Conservation (phyloP, 2,888 invertebrate species). For the Pseudococcus viburni region DNA sequence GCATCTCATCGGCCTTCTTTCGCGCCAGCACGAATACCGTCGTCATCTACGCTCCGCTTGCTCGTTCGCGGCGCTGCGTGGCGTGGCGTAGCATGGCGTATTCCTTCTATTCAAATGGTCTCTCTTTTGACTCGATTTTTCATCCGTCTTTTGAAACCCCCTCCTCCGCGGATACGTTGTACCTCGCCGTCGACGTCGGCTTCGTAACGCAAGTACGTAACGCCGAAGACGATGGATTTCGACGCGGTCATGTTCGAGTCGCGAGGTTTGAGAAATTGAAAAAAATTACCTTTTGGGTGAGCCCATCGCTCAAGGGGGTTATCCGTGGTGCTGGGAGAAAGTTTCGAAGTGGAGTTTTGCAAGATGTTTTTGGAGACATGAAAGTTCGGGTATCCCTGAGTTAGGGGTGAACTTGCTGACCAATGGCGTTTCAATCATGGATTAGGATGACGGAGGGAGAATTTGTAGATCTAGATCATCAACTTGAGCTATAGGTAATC, state of each 20-base stretch:
- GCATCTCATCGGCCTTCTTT: slow-evolving; percentile 11
- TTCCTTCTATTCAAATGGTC: slow-evolving; percentile 53
- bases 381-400: too few species aligned
- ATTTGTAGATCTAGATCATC: too few species aligned
- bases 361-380: too few species aligned
- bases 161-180: neutral
- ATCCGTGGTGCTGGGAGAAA: neutral
- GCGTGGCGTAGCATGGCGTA: neutral
- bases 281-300: neutral
- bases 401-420: too few species aligned
- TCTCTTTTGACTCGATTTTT: slow-evolving; percentile 56
- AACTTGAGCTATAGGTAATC: too few species aligned
- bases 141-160: slow-evolving; percentile 51
- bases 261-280: neutral
- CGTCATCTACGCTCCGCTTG: slow-evolving; percentile 13
- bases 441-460: too few species aligned
- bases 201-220: neutral
- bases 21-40: slow-evolving; percentile 26
- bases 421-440: too few species aligned
- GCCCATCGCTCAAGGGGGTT: neutral
- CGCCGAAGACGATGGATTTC: neutral
- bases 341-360: neutral
- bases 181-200: neutral
- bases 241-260: neutral
- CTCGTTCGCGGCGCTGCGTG: neutral